phyloP scores from a whole-genome alignment of 2,797 vertebrate species.

The Ctenopoma multispine region DNA sequence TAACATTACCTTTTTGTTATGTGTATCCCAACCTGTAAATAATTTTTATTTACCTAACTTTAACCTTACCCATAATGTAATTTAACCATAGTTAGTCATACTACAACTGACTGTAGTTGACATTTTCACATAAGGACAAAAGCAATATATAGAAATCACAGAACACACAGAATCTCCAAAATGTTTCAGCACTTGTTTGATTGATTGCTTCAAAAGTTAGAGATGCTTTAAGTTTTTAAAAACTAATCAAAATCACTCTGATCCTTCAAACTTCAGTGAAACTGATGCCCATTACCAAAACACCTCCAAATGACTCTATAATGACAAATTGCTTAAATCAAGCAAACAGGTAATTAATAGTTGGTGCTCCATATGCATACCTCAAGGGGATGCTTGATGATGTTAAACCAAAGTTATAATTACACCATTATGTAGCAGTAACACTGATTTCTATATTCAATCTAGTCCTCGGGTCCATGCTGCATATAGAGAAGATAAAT shows the following conservation, averaged over 20 bases:
- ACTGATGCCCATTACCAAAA: conserved; percentile 22
- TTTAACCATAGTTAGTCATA: no score
- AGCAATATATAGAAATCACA: no score
- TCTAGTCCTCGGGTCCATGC: conserved; percentile 40
- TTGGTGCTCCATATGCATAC: conserved; percentile 41
- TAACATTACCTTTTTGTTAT: no score
- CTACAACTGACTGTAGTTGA: no score
- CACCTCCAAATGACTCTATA: conserved; percentile 30
- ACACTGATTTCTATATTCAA: conserved; percentile 45
- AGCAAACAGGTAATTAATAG: conserved; percentile 48
- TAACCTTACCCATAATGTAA: no score
- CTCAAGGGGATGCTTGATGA: conserved; percentile 42
- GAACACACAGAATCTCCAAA: no score
- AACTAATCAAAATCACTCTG: conserved; percentile 20
- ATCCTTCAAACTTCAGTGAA: conserved; percentile 17
- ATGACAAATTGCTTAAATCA: conserved; percentile 44
- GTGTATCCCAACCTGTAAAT: no score
- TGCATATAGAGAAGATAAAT: conserved; percentile 28
- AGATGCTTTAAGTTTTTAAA: background rate
- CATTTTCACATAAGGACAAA: no score
- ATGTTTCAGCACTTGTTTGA: no score
- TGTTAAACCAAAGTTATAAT: conserved; percentile 50
- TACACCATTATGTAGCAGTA: conserved; percentile 42
- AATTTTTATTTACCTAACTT: no score
- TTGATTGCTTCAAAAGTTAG: background rate